Evolutionary conservation across 1,140 invertebrate species (phyloP).

Genomic region (Apis laboriosa): DNA sequence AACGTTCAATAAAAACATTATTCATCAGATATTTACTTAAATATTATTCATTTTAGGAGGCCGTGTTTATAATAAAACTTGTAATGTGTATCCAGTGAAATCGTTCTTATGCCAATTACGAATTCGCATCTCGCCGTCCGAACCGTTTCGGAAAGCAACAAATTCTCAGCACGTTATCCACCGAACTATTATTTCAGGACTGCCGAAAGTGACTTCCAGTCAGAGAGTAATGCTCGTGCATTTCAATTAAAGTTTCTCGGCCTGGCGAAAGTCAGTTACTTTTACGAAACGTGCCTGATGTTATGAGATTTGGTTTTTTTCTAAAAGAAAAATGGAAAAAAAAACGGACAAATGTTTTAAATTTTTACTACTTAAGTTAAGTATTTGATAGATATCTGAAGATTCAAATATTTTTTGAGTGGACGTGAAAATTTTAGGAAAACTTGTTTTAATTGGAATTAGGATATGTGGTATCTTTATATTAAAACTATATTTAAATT

Average conservation of each 20-base stretch:
- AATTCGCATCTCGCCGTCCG: conserved; percentile 62
- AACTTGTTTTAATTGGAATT: not conserved
- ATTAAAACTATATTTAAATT: not conserved
- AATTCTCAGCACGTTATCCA: conserved; percentile 65
- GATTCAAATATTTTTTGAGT: not conserved
- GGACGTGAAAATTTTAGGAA: not conserved
- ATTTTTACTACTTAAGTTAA: not conserved
- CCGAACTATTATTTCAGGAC: conserved; percentile 60
- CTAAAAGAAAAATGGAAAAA: not conserved
- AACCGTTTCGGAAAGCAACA: conserved; percentile 57
- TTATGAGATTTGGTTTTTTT: not conserved
- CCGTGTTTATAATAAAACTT: conserved; percentile 28
- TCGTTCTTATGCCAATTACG: conserved; percentile 60
- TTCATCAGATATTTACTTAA: conserved; percentile 15
- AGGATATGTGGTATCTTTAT: not conserved
- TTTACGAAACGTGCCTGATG: conserved; percentile 17
- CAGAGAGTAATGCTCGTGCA: conserved; percentile 40
- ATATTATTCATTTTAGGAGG: conserved; percentile 47
- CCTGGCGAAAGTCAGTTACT: conserved; percentile 48
- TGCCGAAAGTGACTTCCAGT: conserved; percentile 66
- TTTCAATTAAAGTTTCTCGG: conserved; percentile 54
- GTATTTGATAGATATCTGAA: not conserved
- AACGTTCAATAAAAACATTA: conserved; percentile 35
- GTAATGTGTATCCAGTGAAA: conserved; percentile 49
- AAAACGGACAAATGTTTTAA: not conserved